Evolutionary conservation across 2,888 invertebrate genomes (phyloP).

Genomic region (Drosophila merina): DNA sequence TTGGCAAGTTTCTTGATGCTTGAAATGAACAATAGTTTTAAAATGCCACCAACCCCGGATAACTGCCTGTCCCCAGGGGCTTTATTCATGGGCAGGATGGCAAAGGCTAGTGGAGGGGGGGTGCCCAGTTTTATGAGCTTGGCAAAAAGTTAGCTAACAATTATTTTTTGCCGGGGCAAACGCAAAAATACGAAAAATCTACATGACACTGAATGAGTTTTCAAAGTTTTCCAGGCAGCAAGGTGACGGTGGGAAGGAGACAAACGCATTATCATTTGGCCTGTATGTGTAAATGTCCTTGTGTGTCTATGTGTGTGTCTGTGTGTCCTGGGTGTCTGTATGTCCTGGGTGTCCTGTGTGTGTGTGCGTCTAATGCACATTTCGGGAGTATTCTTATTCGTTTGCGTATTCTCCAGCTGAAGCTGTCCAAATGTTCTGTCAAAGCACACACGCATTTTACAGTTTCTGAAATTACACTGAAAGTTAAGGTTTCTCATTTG

Average conservation of each 20-base stretch:
- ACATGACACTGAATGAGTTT: constrained; percentile 57
- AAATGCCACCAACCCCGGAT: constrained; percentile 44
- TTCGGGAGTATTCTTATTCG: constrained; percentile 19
- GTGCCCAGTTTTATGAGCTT: constrained; percentile 47
- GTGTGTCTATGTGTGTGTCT: constrained; percentile 6
- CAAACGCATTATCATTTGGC: constrained; percentile 41
- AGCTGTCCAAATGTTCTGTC: constrained; percentile 45
- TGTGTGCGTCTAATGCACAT: constrained; percentile 41
- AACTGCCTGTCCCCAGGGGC: constrained; percentile 17
- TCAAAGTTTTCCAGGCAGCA: constrained; percentile 43
- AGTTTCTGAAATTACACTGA: background rate
- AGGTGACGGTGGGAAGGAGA: background rate
- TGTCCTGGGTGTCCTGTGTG: background rate
- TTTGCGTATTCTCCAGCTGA: constrained; percentile 20
- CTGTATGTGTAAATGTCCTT: constrained; percentile 11
- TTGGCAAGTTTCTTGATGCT: constrained; percentile 58
- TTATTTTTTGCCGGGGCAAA: constrained; percentile 47
- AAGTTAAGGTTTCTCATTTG: no score
- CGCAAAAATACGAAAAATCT: constrained; percentile 54
- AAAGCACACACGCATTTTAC: constrained; percentile 25
- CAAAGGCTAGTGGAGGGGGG: background rate
- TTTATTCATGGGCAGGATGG: background rate
- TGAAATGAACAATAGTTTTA: constrained; percentile 61
- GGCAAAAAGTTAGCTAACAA: constrained; percentile 48
- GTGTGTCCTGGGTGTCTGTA: background rate